phyloP scores from a whole-genome alignment of 2,888 invertebrate genomes.

The Psylliodes chrysocephalus region DNA sequence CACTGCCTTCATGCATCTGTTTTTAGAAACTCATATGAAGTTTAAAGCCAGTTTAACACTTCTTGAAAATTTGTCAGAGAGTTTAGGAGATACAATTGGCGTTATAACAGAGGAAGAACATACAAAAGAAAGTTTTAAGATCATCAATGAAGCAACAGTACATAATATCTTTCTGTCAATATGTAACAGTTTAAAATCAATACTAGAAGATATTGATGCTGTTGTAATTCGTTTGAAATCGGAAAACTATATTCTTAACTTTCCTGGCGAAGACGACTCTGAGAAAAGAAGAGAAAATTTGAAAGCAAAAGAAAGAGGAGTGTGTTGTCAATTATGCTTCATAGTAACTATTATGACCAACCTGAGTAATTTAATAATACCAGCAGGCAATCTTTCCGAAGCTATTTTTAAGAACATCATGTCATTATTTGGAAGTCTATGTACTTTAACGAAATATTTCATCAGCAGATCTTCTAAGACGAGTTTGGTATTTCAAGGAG shows the following conservation, averaged over 20 bases:
- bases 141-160: conserved; percentile 60
- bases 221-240: conserved; percentile 60
- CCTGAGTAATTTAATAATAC: conserved; percentile 66
- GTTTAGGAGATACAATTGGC: conserved; percentile 63
- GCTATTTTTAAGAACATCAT: conserved; percentile 68
- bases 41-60: conserved; percentile 60
- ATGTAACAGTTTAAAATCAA: conserved; percentile 60
- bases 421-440: conserved; percentile 67
- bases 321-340: conserved; percentile 70
- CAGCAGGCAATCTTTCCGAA: conserved; percentile 68
- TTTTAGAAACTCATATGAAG: conserved; percentile 58
- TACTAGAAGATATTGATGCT: conserved; percentile 63
- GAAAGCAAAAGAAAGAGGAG: conserved; percentile 67
- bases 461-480: conserved; percentile 64
- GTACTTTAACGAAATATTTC: conserved; percentile 71
- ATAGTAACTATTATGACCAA: conserved; percentile 67
- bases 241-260: conserved; percentile 58
- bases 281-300: conserved; percentile 62
- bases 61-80: conserved; percentile 63
- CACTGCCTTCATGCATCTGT: conserved; percentile 58
- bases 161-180: conserved; percentile 59
- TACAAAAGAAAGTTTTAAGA: conserved; percentile 54
- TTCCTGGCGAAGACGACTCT: conserved; percentile 53
- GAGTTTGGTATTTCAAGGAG: conserved; percentile 66
- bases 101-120: conserved; percentile 61